These are phyloP conservation scores for Megaceryle alcyon DNA, from an alignment of 2,797 vertebrate species.

Conservation along the genomic window DNA sequence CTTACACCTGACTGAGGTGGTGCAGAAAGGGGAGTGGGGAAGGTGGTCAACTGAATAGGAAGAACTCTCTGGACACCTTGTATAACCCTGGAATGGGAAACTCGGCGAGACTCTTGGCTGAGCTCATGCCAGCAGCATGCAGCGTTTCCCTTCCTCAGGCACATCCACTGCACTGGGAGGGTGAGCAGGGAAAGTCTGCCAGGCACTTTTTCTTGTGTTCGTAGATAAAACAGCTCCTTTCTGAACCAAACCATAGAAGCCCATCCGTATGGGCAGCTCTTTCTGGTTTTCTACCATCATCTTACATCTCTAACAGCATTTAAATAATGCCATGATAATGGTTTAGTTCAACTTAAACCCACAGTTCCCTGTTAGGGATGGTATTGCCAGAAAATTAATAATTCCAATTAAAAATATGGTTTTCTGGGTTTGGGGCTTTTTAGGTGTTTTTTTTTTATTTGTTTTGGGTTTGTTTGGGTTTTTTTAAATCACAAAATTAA, in stretches of 20 bases:
- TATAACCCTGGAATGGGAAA: neutral
- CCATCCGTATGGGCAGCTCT: neutral
- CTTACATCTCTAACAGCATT: neutral
- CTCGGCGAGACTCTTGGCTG: accelerated
- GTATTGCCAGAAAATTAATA: neutral
- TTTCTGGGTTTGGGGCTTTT: neutral
- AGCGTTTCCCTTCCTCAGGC: neutral
- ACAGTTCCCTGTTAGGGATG: neutral
- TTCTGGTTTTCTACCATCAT: neutral
- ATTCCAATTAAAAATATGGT: neutral
- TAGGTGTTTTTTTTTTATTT: too few species aligned
- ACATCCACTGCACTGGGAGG: neutral
- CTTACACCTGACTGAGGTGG: neutral
- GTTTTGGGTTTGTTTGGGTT: accelerated
- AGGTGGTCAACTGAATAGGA: neutral
- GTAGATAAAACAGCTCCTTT: neutral
- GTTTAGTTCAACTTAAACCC: neutral
- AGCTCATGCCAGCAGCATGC: neutral
- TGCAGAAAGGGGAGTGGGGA: neutral
- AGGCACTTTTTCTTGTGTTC: neutral
- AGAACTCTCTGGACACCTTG: neutral
- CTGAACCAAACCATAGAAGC: neutral
- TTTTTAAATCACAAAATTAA: neutral
- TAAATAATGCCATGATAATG: neutral
- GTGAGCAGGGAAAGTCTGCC: neutral